These are phyloP conservation scores for Euzophera pinguis DNA, from an alignment of 2,888 invertebrate species.

Conservation along the genomic window DNA sequence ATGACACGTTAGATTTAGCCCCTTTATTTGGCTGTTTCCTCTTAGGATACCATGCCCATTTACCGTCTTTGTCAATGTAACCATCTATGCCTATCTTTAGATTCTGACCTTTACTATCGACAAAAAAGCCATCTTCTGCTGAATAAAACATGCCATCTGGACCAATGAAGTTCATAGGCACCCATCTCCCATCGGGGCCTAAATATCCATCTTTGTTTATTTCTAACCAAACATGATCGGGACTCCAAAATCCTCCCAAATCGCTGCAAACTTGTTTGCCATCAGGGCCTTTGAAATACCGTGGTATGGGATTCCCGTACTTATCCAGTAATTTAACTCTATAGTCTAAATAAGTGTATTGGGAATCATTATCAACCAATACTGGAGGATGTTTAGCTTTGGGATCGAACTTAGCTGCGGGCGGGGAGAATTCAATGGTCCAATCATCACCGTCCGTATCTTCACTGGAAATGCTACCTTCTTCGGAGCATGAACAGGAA, in stretches of 20 bases:
- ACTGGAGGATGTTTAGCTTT: conserved; percentile 59
- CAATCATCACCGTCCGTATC: conserved; percentile 71
- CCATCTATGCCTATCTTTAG: conserved; percentile 66
- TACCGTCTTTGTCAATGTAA: conserved; percentile 60
- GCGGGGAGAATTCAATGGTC: conserved; percentile 68
- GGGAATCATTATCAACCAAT: conserved; percentile 41
- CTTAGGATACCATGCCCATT: conserved; percentile 61
- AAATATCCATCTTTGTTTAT: conserved; percentile 71
- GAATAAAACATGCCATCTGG: conserved; percentile 65
- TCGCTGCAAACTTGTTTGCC: conserved; percentile 68
- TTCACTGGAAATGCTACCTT: conserved; percentile 50
- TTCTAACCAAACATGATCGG: conserved; percentile 56
- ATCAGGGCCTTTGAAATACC: conserved; percentile 66
- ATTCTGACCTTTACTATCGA: conserved; percentile 41
- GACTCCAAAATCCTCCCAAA: conserved; percentile 67
- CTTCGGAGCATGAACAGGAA: conserved; percentile 69
- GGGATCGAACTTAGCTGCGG: conserved; percentile 55
- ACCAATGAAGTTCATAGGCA: conserved; percentile 62
- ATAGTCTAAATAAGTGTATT: conserved; percentile 66
- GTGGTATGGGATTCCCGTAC: conserved; percentile 58
- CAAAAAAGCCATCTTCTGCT: conserved; percentile 61
- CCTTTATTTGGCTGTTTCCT: conserved; percentile 27
- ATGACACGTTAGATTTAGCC: conserved; percentile 35
- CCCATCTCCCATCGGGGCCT: conserved; percentile 66
- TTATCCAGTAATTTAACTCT: conserved; percentile 66